A percentile compares a stretch with the other conserved stretches of the same genome.
Conservation (phyloP, 2,113 vertebrate genomes). For the Orycteropus afer region DNA sequence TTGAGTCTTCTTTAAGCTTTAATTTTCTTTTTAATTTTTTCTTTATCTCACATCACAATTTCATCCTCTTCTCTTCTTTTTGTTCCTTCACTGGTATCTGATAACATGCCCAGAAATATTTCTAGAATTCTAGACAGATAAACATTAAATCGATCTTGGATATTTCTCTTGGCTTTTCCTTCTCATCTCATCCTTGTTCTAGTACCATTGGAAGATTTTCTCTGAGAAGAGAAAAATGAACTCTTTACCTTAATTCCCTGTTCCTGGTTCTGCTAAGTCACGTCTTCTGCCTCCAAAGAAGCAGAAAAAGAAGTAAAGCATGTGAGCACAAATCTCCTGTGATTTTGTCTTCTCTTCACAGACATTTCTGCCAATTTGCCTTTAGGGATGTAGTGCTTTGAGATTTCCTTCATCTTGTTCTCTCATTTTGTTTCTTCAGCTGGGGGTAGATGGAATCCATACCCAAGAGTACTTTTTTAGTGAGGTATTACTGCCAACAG, state of each 20-base stretch:
- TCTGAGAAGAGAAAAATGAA: not conserved
- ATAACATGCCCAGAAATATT: not conserved
- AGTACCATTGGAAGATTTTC: not conserved
- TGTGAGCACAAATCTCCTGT: not conserved
- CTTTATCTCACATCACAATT: too few relatives aligned
- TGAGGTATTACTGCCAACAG: not conserved
- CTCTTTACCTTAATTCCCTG: not conserved
- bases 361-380: not conserved
- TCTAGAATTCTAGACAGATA: not conserved
- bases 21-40: too few relatives aligned
- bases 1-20: not conserved
- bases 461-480: not conserved
- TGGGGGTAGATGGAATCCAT: not conserved
- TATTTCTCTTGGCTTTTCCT: not conserved
- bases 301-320: not conserved
- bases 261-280: not conserved
- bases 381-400: not conserved
- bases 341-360: not conserved
- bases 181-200: not conserved
- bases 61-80: not conserved
- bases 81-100: not conserved
- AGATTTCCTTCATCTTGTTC: not conserved
- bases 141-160: not conserved
- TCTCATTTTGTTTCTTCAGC: conserved; percentile 37
- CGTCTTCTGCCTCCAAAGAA: not conserved